Conservation (phyloP, 2,113 vertebrate genomes). For the Heliornis fulica region DNA sequence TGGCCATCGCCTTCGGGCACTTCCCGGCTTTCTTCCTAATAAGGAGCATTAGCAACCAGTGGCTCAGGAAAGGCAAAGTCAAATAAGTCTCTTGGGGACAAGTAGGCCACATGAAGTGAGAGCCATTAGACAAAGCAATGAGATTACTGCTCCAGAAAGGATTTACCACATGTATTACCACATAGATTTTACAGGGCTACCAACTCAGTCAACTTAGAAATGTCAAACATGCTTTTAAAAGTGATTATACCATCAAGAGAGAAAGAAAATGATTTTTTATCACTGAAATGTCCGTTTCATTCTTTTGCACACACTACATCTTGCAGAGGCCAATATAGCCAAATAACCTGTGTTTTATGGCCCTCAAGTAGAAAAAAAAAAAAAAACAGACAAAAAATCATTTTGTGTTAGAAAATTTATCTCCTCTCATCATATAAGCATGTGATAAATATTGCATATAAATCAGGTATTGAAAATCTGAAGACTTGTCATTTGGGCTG, state of each 20-base stretch:
- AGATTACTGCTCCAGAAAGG: slow-evolving; percentile 82
- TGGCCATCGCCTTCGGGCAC: slow-evolving; percentile 71
- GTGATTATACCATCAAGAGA: slow-evolving; percentile 79
- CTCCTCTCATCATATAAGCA: background rate
- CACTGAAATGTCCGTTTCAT: slow-evolving; percentile 65
- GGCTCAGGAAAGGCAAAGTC: slow-evolving; percentile 76
- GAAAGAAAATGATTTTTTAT: slow-evolving; percentile 63
- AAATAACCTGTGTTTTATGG: slow-evolving; percentile 57
- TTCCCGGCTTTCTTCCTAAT: slow-evolving; percentile 69
- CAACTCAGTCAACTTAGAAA: slow-evolving; percentile 82
- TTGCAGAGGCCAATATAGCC: background rate
- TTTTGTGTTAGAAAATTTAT: slow-evolving; percentile 49
- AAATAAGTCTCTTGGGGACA: slow-evolving; percentile 74
- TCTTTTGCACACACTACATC: background rate
- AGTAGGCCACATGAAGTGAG: slow-evolving; percentile 77
- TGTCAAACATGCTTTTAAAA: slow-evolving; percentile 91
- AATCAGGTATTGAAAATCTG: background rate
- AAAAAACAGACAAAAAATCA: no score
- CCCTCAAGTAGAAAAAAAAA: slow-evolving; percentile 55
- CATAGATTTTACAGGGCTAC: slow-evolving; percentile 78
- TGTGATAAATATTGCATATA: slow-evolving; percentile 11
- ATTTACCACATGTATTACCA: slow-evolving; percentile 79
- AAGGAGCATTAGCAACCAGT: slow-evolving; percentile 88
- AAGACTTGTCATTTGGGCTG: background rate
- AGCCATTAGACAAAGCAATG: slow-evolving; percentile 87